Evolutionary conservation across 2,888 invertebrate genomes (phyloP).

Genomic region (Tinea trinotella): DNA sequence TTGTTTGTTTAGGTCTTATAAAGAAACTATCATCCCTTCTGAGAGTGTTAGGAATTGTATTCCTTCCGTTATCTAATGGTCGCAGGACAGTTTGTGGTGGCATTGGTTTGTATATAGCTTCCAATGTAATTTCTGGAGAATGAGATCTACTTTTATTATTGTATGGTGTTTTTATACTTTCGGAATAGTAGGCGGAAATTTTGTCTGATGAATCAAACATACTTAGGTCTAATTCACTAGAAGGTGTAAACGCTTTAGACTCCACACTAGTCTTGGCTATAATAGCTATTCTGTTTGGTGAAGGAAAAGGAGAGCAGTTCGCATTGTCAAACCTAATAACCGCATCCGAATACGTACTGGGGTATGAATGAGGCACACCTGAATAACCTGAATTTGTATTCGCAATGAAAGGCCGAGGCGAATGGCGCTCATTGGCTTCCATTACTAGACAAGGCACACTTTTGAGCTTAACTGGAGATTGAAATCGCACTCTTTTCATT

Average conservation of each 20-base stretch:
- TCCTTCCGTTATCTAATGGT: conserved; percentile 1
- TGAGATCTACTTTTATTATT: background rate
- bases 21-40: conserved; percentile 48
- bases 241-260: conserved; percentile 33
- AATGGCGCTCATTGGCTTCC: conserved; percentile 52
- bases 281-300: background rate
- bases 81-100: background rate
- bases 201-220: conserved; percentile 42
- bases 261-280: background rate
- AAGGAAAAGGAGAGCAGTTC: conserved; percentile 49
- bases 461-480: conserved; percentile 33
- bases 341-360: conserved; percentile 41
- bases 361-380: conserved; percentile 19
- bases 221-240: conserved; percentile 54
- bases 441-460: conserved; percentile 29
- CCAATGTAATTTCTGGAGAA: background rate
- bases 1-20: conserved; percentile 31
- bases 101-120: background rate
- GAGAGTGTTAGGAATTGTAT: conserved; percentile 33
- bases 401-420: conserved; percentile 51
- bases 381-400: conserved; percentile 25
- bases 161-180: background rate
- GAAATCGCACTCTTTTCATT: conserved; percentile 65
- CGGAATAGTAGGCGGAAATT: background rate
- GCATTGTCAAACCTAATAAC: conserved; percentile 46